These are phyloP conservation scores for Tachina fera DNA, from an alignment of 2,888 invertebrate species.

Conservation along the genomic window DNA sequence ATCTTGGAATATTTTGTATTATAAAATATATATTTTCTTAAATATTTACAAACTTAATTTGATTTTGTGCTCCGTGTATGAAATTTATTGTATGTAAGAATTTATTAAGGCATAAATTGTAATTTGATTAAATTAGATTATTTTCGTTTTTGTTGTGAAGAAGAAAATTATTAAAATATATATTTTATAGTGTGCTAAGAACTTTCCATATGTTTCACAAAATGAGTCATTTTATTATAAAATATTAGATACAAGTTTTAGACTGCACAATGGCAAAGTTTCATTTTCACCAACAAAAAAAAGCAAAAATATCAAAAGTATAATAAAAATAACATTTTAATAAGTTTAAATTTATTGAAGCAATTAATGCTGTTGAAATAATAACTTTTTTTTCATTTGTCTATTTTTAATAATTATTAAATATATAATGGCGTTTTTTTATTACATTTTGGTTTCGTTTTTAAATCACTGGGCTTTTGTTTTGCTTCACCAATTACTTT, in stretches of 20 bases:
- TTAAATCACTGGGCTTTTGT: constrained; percentile 2
- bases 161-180: background rate
- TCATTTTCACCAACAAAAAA: background rate
- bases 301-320: background rate
- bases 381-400: background rate
- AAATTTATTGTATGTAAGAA: background rate
- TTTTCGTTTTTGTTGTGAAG: background rate
- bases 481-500: background rate
- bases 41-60: background rate
- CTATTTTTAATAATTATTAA: constrained; percentile 17
- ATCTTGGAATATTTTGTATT: background rate
- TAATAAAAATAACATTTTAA: background rate
- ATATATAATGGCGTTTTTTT: constrained; percentile 16
- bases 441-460: constrained; percentile 46
- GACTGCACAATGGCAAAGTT: background rate
- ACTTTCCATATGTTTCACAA: constrained; percentile 16
- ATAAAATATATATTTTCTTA: background rate
- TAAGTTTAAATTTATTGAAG: background rate
- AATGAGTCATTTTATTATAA: constrained; percentile 17
- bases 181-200: constrained; percentile 19
- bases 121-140: background rate
- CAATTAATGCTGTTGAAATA: constrained; percentile 9
- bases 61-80: background rate
- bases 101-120: background rate
- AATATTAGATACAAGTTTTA: background rate